Base-by-base conservation (phyloP, 1,140 invertebrate genomes). In the Leptinotarsa texana region DNA sequence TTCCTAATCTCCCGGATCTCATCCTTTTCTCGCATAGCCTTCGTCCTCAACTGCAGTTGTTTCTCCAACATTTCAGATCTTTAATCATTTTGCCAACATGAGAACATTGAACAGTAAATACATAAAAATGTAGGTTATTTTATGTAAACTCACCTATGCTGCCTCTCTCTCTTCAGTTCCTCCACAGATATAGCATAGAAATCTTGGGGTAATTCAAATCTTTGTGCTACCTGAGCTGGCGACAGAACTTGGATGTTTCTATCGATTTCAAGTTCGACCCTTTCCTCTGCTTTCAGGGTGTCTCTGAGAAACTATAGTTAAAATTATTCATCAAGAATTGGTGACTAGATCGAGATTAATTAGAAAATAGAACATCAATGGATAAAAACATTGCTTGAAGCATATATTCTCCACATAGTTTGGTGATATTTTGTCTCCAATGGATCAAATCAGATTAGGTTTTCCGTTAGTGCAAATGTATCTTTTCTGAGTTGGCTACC, bases 11-110 rank as follows among this genome's bases (percentile, higher is more conserved):
- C 93, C 69, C 92, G 86, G 74, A 91, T 83, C 83, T 96, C 94
- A 67, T 96, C 93, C 80, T 93, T 93, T 84, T 98, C 96, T 15
- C 96, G 85, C 94, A 98, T 97, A 1, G 94, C 95, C 87, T 96
- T 97, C 0, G 96, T 98, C 72, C 94, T 87, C 3, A 98, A 84
- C 88, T 95, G 93, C 80, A 93, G 90, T 79, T 90, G 90, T 82
- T 89, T 92, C 82, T 97, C 95, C 17, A 94, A 88, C 33, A 90
- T 90, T 85, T 96, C 93, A n/a, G 88, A 82, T 76, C 93, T 94
- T 79, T 42, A 86, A 85, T 42, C 6, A 33, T 42, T 42, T 42
- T 42, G 1, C 8, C 33, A 42, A 42, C 33, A 42, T 42, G 33
- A 42, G 11, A 42, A 33, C 33, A 33, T 33, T 33, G 8, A 33